Percentiles rank a stretch among this genome's conserved stretches.
These are phyloP conservation scores for Pipistrellus kuhlii DNA, from an alignment of 2,797 vertebrate species.

Conservation along the genomic window DNA sequence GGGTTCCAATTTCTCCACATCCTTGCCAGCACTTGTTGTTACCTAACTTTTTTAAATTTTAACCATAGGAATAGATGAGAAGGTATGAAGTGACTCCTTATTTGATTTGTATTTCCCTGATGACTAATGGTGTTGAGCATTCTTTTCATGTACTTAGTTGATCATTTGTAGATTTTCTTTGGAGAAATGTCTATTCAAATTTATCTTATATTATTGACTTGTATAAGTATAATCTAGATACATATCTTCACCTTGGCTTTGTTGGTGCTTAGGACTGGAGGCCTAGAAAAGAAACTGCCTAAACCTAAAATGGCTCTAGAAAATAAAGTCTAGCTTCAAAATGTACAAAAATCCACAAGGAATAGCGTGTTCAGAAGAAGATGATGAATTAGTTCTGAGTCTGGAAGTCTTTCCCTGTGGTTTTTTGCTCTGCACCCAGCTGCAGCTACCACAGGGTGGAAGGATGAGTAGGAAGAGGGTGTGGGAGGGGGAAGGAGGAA, in stretches of 20 bases:
- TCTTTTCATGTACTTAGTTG: neutral
- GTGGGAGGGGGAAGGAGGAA: too few species aligned
- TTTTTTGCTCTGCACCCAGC: neutral
- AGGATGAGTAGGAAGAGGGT: too few species aligned
- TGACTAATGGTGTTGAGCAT: too few species aligned
- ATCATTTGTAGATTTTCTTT: neutral
- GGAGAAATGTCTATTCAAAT: neutral
- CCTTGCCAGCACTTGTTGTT: neutral
- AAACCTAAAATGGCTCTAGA: neutral
- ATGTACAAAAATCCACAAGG: neutral
- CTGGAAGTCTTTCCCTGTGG: neutral
- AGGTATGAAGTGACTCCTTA: neutral
- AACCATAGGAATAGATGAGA: neutral
- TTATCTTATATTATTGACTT: neutral
- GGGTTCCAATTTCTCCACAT: rapidly evolving
- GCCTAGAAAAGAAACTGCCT: neutral
- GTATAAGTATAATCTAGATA: neutral
- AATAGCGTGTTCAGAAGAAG: neutral
- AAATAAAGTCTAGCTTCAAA: neutral
- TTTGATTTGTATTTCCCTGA: neutral
- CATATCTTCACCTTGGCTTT: neutral
- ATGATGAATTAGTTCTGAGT: neutral
- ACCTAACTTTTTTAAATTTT: neutral
- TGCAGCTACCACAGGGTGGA: rapidly evolving
- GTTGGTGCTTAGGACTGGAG: neutral